Evolutionary conservation across 2,113 vertebrate genomes (phyloP).

Genomic region (Reinhardtius hippoglossoides): DNA sequence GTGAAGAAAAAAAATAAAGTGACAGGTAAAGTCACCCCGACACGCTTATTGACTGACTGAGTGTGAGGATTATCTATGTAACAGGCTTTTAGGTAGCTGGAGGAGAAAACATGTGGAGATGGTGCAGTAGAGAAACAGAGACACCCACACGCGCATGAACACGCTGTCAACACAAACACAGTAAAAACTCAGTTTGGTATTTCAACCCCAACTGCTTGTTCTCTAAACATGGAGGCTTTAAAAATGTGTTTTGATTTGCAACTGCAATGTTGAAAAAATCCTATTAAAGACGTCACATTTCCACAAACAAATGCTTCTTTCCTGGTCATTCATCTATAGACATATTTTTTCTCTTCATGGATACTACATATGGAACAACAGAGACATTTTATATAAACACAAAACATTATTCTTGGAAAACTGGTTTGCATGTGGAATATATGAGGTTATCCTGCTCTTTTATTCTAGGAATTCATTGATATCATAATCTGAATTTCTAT

Average conservation of each 20-base stretch:
- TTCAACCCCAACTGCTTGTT: not conserved
- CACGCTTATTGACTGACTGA: constrained; percentile 65
- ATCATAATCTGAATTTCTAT: no score
- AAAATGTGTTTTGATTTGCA: not conserved
- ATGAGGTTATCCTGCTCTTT: no score
- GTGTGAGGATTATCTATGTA: constrained; percentile 58
- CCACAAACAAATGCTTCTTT: not conserved
- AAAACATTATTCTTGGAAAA: no score
- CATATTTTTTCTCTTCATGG: not conserved
- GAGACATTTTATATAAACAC: not conserved
- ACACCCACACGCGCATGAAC: not conserved
- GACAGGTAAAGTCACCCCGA: constrained; percentile 76
- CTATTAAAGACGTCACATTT: not conserved
- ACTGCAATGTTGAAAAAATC: not conserved
- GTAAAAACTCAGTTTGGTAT: not conserved
- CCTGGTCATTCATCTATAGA: not conserved
- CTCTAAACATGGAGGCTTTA: not conserved
- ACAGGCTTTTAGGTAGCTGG: constrained; percentile 38
- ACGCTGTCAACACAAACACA: not conserved
- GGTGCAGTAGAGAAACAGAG: constrained; percentile 4
- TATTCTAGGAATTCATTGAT: no score
- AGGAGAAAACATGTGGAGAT: constrained; percentile 46
- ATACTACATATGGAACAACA: not conserved
- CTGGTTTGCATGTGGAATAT: no score
- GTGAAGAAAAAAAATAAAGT: constrained; percentile 28